Percentiles rank a stretch among this genome's conserved stretches.
Conservation (phyloP, 2,797 vertebrate species). For the Oreonectes daqikongensis region DNA sequence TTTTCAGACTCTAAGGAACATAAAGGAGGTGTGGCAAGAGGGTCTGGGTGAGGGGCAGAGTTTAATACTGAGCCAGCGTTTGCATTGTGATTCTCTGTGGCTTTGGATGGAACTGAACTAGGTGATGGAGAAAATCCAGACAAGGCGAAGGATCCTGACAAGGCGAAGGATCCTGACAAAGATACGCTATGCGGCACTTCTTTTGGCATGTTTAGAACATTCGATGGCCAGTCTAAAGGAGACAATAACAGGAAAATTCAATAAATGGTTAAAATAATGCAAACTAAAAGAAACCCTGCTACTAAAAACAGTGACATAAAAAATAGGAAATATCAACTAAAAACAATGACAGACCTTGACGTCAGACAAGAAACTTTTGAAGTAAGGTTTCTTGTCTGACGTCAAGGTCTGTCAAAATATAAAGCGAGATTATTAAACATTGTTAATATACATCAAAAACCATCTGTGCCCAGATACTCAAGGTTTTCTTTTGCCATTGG, state of each 20-base stretch:
- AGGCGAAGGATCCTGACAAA: no score
- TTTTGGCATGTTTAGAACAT: slow-evolving; percentile 58
- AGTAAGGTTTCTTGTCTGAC: no score
- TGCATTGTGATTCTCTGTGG: slow-evolving; percentile 53
- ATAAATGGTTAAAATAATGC: neutral
- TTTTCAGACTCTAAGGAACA: slow-evolving; percentile 51
- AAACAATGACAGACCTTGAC: neutral
- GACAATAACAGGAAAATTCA: slow-evolving; percentile 24
- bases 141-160: slow-evolving; percentile 66
- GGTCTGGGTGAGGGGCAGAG: slow-evolving; percentile 47
- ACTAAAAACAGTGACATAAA: neutral
- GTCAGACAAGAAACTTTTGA: neutral
- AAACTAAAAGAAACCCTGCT: neutral
- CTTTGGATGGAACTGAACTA: slow-evolving; percentile 57
- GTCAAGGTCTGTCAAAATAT: no score
- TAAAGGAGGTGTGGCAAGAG: slow-evolving; percentile 54
- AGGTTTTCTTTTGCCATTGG: slow-evolving; percentile 7
- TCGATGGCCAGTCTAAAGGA: slow-evolving; percentile 62
- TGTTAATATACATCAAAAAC: slow-evolving; percentile 17
- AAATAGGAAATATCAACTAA: neutral
- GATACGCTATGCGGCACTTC: slow-evolving; percentile 61
- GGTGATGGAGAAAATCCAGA: slow-evolving; percentile 52
- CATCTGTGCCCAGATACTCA: slow-evolving; percentile 23
- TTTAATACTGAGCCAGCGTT: slow-evolving; percentile 38
- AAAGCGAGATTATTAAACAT: neutral